Conservation (phyloP, 2,797 vertebrate species). For the Lemur catta region DNA sequence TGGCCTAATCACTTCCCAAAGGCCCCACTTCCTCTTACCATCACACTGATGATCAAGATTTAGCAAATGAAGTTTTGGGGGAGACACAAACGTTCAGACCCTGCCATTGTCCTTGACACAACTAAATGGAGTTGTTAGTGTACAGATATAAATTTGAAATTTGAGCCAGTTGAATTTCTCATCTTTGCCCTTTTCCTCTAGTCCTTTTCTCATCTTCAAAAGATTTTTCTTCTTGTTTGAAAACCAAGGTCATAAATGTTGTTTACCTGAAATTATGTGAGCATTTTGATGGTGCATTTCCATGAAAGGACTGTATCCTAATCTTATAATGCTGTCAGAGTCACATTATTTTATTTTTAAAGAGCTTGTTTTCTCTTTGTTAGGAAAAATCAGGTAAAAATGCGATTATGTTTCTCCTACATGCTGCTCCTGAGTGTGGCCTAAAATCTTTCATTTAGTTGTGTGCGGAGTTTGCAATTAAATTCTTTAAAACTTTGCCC, state of each 20-base stretch:
- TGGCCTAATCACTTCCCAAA: neutral
- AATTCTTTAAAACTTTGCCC: neutral
- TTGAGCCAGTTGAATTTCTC: neutral
- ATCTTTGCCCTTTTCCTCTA: neutral
- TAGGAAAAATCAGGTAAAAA: neutral
- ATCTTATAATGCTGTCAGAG: neutral
- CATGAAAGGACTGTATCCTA: neutral
- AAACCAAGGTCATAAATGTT: neutral
- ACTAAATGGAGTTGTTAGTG: neutral
- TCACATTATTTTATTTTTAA: conserved; percentile 12
- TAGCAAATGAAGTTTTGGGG: neutral
- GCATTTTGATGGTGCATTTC: neutral
- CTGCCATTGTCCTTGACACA: neutral
- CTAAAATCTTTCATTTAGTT: neutral
- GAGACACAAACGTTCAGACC: neutral
- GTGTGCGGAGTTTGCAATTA: neutral
- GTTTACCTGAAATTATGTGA: neutral
- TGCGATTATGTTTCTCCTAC: neutral
- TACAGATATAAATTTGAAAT: neutral
- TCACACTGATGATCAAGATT: neutral
- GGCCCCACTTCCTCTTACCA: neutral
- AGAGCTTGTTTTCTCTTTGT: neutral
- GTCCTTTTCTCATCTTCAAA: neutral
- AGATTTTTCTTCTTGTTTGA: neutral
- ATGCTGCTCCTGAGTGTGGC: neutral